Base-by-base conservation (phyloP, 2,888 invertebrate species). In the Monochamus alternatus region DNA sequence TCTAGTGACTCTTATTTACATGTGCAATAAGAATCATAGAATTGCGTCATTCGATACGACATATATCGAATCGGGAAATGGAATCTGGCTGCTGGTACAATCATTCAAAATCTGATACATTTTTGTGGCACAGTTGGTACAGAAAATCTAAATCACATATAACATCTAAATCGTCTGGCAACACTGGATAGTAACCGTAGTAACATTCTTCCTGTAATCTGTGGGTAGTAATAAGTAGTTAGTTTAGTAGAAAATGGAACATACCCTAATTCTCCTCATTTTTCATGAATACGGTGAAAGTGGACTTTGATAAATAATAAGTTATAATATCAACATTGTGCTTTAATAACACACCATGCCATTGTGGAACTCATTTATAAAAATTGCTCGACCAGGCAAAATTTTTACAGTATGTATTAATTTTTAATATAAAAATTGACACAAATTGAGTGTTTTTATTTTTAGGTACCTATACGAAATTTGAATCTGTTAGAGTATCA, bases 401-500 rank as follows among this genome's bases (percentile, higher is more conserved):
- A 75, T 77, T 63, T 80, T 81, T 51, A 81, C 80, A 70, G 85
- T 85, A 81, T 52, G 77, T 73, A 63, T 12, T 44, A 51, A 2
- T 51, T n/a, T 66, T 22, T 22, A 22, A 22, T 22, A 22, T 69
- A n/a, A 62, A 55, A 10, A 70, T 68, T 51, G 31, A 4, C 38
- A 4, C 5, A 60, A 31, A 59, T 3, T 7, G 44, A 44, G 47
- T 52, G 30, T 55, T 43, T 43, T 5, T 63, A 44, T 74, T 55
- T 73, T 62, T 38, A 88, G 87, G 83, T 86, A 30, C 85, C 87
- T 52, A 84, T 85, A 7, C 91, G 98, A 81, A 91, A 93, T 86
- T 91, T 99, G 72, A 99, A 99, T 90, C 91, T 99, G 52, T 93
- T 99, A 87, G 99, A 99, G 89, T 99, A 96, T 88, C 99, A 99